Evolutionary conservation across 2,113 vertebrate species (phyloP).

Genomic region (Tyrannus savana): DNA sequence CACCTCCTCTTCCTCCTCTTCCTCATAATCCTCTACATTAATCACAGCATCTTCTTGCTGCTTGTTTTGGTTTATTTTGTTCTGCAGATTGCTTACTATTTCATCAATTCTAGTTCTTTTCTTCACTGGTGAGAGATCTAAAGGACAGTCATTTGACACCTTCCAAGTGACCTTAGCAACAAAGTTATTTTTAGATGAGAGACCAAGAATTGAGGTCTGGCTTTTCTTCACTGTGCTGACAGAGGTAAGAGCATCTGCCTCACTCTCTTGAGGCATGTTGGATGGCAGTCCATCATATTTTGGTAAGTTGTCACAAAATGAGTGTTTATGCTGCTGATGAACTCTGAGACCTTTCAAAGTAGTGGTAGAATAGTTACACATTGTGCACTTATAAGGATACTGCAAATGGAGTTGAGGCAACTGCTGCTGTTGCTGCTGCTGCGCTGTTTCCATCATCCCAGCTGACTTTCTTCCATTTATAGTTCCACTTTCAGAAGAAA

Average conservation of each 20-base stretch:
- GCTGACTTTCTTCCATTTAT: constrained; percentile 89
- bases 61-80: constrained; percentile 96
- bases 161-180: constrained; percentile 91
- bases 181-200: constrained; percentile 94
- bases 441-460: constrained; percentile 76
- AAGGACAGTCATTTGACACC: constrained; percentile 90
- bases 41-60: constrained; percentile 88
- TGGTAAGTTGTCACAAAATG: constrained; percentile 94
- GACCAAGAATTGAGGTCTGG: constrained; percentile 96
- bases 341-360: constrained; percentile 96
- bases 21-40: constrained; percentile 95
- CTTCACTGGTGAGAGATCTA: constrained; percentile 95
- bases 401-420: constrained; percentile 76
- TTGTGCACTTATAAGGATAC: constrained; percentile 91
- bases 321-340: constrained; percentile 99
- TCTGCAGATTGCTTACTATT: constrained; percentile 97
- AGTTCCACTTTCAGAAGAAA: constrained; percentile 83
- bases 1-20: constrained; percentile 87
- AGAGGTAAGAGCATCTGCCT: constrained; percentile 80
- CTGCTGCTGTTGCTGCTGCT: constrained; percentile 62
- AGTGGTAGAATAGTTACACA: constrained; percentile 94
- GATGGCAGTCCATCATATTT: constrained; percentile 81
- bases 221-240: constrained; percentile 94
- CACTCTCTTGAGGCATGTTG: constrained; percentile 82
- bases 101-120: constrained; percentile 98